These are phyloP conservation scores for Apteryx mantelli DNA, from an alignment of 2,113 vertebrate species.

Conservation along the genomic window DNA sequence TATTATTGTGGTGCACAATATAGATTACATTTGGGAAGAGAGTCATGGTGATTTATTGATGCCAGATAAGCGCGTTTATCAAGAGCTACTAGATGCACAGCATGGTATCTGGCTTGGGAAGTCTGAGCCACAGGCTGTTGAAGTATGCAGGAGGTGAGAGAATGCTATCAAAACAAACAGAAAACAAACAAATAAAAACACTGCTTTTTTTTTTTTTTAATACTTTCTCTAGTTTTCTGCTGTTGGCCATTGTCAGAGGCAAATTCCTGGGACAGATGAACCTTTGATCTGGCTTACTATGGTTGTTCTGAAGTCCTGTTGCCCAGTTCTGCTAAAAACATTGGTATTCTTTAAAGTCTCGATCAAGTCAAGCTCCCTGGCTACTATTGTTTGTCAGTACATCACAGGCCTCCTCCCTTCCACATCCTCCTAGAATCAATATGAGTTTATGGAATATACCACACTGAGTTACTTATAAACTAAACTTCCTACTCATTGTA, in stretches of 20 bases:
- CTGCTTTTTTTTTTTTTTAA: no score
- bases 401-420: not conserved
- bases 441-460: not conserved
- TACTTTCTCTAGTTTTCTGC: not conserved
- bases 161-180: no score
- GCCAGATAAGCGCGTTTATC: not conserved
- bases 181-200: not conserved
- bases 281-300: no score
- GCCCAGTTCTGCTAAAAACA: not conserved
- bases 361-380: not conserved
- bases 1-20: not conserved
- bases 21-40: not conserved
- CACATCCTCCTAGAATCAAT: not conserved
- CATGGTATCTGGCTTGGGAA: not conserved
- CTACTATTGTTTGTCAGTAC: not conserved
- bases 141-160: not conserved
- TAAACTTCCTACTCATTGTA: no score
- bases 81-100: not conserved
- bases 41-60: not conserved
- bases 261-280: no score
- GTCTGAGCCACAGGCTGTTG: no score
- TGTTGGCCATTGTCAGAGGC: no score
- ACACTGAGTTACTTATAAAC: no score
- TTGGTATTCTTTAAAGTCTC: not conserved
- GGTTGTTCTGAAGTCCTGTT: not conserved